These are phyloP conservation scores for Tiliacea aurago DNA, from an alignment of 2,888 invertebrate genomes.

Conservation along the genomic window DNA sequence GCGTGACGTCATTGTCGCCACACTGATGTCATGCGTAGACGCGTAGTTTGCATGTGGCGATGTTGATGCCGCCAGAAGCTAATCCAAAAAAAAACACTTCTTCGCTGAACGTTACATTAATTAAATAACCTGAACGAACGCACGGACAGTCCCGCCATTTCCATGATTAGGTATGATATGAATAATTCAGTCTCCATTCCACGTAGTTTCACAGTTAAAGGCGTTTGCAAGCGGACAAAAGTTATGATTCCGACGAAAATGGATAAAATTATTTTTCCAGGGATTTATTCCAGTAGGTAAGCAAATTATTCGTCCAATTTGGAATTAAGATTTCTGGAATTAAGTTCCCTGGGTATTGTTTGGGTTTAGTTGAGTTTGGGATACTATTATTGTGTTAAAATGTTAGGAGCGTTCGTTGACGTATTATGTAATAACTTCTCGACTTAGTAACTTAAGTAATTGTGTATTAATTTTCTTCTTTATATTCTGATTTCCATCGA, in stretches of 20 bases:
- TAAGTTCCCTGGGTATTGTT: conserved; percentile 27
- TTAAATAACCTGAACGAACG: conserved; percentile 38
- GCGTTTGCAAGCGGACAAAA: conserved; percentile 59
- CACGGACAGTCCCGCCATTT: conserved; percentile 59
- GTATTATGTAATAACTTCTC: not conserved
- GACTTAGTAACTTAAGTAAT: not conserved
- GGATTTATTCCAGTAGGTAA: conserved; percentile 57
- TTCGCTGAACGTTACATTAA: not conserved
- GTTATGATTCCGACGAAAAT: conserved; percentile 61
- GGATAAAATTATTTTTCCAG: conserved; percentile 62
- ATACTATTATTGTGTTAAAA: conserved; percentile 9
- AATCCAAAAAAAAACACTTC: not conserved
- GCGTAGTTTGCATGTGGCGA: too few relatives aligned
- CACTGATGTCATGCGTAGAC: too few relatives aligned
- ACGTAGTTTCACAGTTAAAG: conserved; percentile 68
- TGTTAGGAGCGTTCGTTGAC: not conserved
- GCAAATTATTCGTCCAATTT: conserved; percentile 59
- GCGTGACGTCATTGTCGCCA: too few relatives aligned
- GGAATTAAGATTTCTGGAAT: conserved; percentile 50
- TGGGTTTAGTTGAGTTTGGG: conserved; percentile 26
- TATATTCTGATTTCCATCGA: not conserved
- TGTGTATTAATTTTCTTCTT: not conserved
- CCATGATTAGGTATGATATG: conserved; percentile 67
- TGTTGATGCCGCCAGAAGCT: not conserved
- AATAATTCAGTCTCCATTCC: conserved; percentile 74